Base-by-base conservation (phyloP, 2,888 invertebrate species). In the Dendrolimus houi region DNA sequence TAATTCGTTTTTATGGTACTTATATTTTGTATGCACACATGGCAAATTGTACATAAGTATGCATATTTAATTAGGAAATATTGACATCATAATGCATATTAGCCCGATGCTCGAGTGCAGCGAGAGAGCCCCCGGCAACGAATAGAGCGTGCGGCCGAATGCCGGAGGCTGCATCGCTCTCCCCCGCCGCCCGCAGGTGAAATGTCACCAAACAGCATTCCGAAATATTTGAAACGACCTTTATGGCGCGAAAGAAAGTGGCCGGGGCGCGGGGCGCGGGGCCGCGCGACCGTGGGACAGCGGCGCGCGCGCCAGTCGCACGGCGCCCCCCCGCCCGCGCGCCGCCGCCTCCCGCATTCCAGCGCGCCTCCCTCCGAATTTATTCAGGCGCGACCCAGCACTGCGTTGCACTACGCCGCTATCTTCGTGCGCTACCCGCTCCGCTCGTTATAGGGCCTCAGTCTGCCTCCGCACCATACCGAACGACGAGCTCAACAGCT, bases 281-380 rank as follows among this genome's bases (percentile, higher is more conserved):
- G 91, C 87, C 88, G 86, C 90, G 87, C 91, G 92, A 92, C 92
- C 92, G 92, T 92, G 93, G 93, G 93, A 92, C 93, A 93, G 93
- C 92, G 92, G 90, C 92, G 91, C 89, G 87, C 87, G 85, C 86
- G 85, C 85, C 83, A 85, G 82, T 87, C 91, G 87, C 87, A 87
- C 87, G 87, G 81, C 84, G 81, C 79, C 80, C 87, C 79, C 80
- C 81, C 29, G 77, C 83, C 74, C 79, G 74, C 80, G 72, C 70
- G 64, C 71, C 79, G 63, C 77, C 77, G 77, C 83, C 76, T 77
- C 79, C 79, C 83, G 83, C 87, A 83, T 85, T 86, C 85, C 87
- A 83, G 78, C 80, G 82, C 80, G 80, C 82, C 82, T 85, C 86
- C 88, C 88, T 87, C 86, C 85, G 86, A 87, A 88, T 86, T 87